Percentiles rank a stretch among this genome's conserved stretches.
These are phyloP conservation scores for Eupeodes luniger DNA, from an alignment of 2,888 invertebrate genomes.

Conservation along the genomic window DNA sequence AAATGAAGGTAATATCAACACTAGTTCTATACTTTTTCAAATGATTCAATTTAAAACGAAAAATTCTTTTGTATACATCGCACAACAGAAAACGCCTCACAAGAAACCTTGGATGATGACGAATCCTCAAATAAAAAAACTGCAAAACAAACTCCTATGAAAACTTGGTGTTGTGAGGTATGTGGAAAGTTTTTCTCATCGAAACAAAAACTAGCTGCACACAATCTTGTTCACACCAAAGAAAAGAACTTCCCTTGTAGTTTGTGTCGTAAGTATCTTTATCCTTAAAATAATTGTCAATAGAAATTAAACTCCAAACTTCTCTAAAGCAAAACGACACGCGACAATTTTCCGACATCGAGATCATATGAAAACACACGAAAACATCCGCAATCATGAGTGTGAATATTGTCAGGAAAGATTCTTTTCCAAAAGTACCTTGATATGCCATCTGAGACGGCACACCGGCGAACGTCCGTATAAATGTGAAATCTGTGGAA, in stretches of 20 bases:
- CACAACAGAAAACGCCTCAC: neutral
- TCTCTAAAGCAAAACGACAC: constrained; percentile 64
- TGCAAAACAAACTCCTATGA: neutral
- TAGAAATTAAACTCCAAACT: neutral
- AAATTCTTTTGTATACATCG: neutral
- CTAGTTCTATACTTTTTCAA: no score
- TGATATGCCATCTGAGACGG: constrained; percentile 74
- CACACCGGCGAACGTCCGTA: constrained; percentile 78
- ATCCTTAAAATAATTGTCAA: neutral
- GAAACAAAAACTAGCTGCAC: constrained; percentile 72
- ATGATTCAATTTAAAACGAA: no score
- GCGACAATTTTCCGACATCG: constrained; percentile 66
- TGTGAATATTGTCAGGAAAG: constrained; percentile 76
- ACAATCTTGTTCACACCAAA: constrained; percentile 69
- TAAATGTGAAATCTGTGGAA: constrained; percentile 77
- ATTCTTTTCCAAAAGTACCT: constrained; percentile 74
- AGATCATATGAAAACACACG: constrained; percentile 76
- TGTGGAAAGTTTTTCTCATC: constrained; percentile 74
- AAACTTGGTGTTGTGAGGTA: constrained; percentile 56
- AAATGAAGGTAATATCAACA: neutral
- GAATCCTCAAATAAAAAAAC: constrained; percentile 1
- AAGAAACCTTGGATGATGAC: neutral
- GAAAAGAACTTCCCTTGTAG: constrained; percentile 61
- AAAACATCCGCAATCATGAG: constrained; percentile 73
- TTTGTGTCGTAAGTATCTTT: constrained; percentile 50